Conservation (phyloP, 2,113 vertebrate species). For the Cyprinodon variegatus region DNA sequence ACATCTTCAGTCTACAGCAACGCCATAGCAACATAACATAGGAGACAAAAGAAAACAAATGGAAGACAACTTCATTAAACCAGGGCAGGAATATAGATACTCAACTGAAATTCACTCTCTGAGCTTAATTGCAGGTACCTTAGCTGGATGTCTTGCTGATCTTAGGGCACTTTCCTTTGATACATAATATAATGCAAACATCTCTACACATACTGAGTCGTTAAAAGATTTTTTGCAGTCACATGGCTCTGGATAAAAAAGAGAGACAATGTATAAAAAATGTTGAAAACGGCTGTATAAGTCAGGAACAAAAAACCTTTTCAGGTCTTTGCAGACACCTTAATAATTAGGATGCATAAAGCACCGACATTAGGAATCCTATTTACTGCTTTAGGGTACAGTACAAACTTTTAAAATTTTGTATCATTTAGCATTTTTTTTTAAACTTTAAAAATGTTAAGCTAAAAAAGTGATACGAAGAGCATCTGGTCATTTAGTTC, state of each 20-base stretch:
- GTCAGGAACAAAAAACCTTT: constrained; percentile 21
- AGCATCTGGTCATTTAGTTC: constrained; percentile 44
- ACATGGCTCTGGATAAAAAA: constrained; percentile 32
- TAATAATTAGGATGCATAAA: background rate
- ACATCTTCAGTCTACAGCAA: background rate
- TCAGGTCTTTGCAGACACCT: background rate
- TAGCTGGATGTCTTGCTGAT: constrained; percentile 17
- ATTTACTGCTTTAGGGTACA: background rate
- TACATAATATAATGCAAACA: constrained; percentile 17
- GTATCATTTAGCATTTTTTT: background rate
- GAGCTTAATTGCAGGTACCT: background rate
- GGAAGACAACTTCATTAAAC: constrained; percentile 7
- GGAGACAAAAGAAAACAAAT: background rate
- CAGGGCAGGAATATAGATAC: constrained; percentile 5
- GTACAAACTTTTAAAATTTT: constrained; percentile 1
- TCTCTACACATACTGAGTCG: constrained; percentile 1
- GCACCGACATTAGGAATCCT: constrained; percentile 20
- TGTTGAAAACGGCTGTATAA: constrained; percentile 18
- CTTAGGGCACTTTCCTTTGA: background rate
- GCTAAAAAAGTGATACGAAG: constrained; percentile 22
- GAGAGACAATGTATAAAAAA: constrained; percentile 15
- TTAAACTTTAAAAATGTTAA: background rate
- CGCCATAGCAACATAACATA: background rate
- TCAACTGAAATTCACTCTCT: constrained; percentile 1
- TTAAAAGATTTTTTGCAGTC: constrained; percentile 23